phyloP scores from a whole-genome alignment of 2,888 invertebrate genomes.

The Nomada fucata region DNA sequence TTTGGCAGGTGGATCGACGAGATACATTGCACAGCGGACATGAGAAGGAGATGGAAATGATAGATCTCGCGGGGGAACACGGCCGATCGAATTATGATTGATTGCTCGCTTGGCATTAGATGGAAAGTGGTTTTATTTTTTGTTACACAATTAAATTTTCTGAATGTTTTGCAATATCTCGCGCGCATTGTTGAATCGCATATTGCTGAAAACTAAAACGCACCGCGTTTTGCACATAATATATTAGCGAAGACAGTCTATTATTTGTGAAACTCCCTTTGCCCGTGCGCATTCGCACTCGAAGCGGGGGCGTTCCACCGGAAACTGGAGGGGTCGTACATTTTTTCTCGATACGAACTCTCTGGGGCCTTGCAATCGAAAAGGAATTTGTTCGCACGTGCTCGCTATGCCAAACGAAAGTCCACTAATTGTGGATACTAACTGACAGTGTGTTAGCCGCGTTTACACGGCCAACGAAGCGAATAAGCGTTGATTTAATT shows the following conservation, averaged over 20 bases:
- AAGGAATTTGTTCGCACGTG: conserved; percentile 7
- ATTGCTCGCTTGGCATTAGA: not conserved
- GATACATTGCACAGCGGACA: not conserved
- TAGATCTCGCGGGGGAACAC: not conserved
- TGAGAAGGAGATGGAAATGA: not conserved
- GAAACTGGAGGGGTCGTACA: conserved; percentile 29
- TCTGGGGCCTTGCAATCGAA: not conserved
- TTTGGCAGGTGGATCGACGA: conserved; percentile 30
- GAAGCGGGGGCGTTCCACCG: conserved; percentile 6
- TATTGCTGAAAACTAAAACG: no score
- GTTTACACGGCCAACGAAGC: conserved; percentile 75
- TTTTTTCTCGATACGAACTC: conserved; percentile 45
- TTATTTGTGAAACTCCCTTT: no score
- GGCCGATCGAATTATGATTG: conserved; percentile 6
- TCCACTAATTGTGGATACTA: conserved; percentile 29
- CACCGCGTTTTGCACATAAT: no score
- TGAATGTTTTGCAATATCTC: not conserved
- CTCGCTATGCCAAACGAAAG: conserved; percentile 33
- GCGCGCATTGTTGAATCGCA: no score
- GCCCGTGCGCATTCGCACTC: no score
- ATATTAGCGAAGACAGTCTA: no score
- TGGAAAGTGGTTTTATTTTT: not conserved
- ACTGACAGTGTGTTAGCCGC: conserved; percentile 63
- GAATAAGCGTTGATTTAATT: conserved; percentile 69
- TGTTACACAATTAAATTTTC: not conserved